phyloP scores from a whole-genome alignment of 2,888 invertebrate species.

The Tribolium freemani region DNA sequence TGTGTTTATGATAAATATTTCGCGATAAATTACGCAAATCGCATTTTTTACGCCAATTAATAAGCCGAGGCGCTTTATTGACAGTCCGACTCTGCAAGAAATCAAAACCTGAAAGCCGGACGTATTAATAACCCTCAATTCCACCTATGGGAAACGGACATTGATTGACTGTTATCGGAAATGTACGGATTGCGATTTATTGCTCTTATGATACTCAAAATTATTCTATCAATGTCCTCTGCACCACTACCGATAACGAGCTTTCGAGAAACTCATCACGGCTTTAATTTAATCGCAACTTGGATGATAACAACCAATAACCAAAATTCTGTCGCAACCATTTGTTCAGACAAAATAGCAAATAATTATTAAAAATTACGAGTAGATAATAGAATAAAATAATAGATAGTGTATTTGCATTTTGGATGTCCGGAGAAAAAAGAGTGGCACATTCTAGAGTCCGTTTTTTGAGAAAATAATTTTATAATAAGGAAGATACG shows the following conservation, averaged over 20 bases:
- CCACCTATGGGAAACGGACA: slow-evolving; percentile 51
- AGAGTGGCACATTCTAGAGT: no score
- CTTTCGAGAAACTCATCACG: background rate
- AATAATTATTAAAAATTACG: no score
- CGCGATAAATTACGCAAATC: slow-evolving; percentile 22
- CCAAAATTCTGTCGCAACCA: no score
- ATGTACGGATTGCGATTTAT: slow-evolving; percentile 45
- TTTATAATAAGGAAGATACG: no score
- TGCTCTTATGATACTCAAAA: slow-evolving; percentile 36
- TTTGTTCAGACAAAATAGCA: no score
- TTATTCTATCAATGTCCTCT: slow-evolving; percentile 36
- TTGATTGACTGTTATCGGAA: slow-evolving; percentile 51
- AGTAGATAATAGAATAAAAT: no score
- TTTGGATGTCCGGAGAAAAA: no score
- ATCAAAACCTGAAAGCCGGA: slow-evolving; percentile 46
- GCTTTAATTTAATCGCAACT: background rate
- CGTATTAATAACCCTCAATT: slow-evolving; percentile 53
- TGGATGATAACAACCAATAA: background rate
- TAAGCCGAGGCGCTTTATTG: slow-evolving; percentile 7
- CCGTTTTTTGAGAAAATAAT: no score
- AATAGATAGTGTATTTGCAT: no score
- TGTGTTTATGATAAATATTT: slow-evolving; percentile 37
- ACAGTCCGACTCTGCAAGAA: slow-evolving; percentile 24
- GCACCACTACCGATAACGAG: slow-evolving; percentile 28
- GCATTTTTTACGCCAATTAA: slow-evolving; percentile 7